These are phyloP conservation scores for Sarcophaga variegata DNA, from an alignment of 2,888 invertebrate genomes.

Conservation along the genomic window DNA sequence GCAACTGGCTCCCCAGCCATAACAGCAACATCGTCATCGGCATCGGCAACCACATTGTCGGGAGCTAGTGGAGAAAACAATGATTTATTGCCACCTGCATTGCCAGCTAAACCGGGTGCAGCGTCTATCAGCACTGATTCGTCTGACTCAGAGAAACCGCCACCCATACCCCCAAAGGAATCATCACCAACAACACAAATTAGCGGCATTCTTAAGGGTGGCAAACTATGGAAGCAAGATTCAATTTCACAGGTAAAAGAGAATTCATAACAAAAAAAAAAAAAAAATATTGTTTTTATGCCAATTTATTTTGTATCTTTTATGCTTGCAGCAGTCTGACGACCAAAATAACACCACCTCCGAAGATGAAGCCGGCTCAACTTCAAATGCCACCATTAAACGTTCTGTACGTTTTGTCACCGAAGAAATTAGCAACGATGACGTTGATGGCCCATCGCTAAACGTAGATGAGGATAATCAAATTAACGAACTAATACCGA, in stretches of 20 bases:
- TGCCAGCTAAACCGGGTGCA: constrained; percentile 70
- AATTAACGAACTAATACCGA: constrained; percentile 80
- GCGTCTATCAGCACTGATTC: constrained; percentile 62
- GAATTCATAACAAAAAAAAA: neutral
- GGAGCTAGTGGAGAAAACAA: constrained; percentile 38
- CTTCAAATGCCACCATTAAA: constrained; percentile 81
- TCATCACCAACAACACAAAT: constrained; percentile 84
- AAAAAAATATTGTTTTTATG: neutral
- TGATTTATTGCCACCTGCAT: constrained; percentile 67
- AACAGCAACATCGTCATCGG: constrained; percentile 52
- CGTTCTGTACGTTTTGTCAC: constrained; percentile 88
- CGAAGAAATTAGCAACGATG: constrained; percentile 77
- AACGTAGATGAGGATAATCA: constrained; percentile 78
- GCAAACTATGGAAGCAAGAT: constrained; percentile 88
- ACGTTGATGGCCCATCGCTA: constrained; percentile 76
- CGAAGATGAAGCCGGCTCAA: constrained; percentile 82
- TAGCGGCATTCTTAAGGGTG: constrained; percentile 90
- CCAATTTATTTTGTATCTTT: neutral
- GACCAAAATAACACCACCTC: constrained; percentile 80
- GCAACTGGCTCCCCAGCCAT: constrained; percentile 49
- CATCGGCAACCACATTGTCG: constrained; percentile 56
- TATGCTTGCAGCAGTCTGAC: constrained; percentile 75
- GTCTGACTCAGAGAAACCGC: constrained; percentile 76
- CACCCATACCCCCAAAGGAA: constrained; percentile 79
- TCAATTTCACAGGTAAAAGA: constrained; percentile 83